phyloP scores from a whole-genome alignment of 2,797 vertebrate genomes.

The Acanthurus lineatus region DNA sequence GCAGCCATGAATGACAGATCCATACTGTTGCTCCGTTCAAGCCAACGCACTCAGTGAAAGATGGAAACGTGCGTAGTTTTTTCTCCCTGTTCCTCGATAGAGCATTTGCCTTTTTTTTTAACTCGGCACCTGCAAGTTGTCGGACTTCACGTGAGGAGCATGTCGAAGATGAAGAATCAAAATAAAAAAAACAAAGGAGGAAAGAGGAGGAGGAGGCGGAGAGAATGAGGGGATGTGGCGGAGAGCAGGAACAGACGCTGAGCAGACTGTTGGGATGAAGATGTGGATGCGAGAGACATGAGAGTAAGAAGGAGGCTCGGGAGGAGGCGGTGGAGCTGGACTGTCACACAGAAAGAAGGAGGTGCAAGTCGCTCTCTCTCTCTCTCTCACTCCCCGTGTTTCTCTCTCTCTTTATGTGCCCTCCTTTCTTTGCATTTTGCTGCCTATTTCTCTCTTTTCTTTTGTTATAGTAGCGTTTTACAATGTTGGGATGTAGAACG shows the following conservation, averaged over 20 bases:
- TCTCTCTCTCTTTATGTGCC: conserved; percentile 11
- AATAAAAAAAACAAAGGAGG: not conserved
- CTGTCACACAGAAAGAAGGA: conserved; percentile 58
- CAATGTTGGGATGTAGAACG: too few species aligned
- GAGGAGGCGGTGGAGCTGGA: conserved; percentile 43
- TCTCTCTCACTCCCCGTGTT: conserved; percentile 4
- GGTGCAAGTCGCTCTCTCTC: conserved; percentile 37
- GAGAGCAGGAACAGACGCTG: conserved; percentile 25
- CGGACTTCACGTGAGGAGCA: conserved; percentile 70
- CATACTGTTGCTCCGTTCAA: conserved; percentile 85
- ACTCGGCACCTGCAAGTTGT: conserved; percentile 53
- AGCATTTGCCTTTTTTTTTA: conserved; percentile 61
- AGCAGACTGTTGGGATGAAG: conserved; percentile 53
- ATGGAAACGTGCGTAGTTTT: conserved; percentile 47
- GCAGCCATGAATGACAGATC: conserved; percentile 98
- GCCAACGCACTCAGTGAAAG: conserved; percentile 66
- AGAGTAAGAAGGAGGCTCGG: conserved; percentile 28
- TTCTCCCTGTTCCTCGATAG: conserved; percentile 55
- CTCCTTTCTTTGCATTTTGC: not conserved
- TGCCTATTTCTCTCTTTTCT: not conserved
- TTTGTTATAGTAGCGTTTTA: too few species aligned
- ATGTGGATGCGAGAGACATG: conserved; percentile 50
- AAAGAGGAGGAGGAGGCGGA: conserved; percentile 1
- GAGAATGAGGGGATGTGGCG: conserved; percentile 3
- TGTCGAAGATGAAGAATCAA: conserved; percentile 41